Conservation (phyloP, 2,113 vertebrate genomes). For the Prolemur simus region DNA sequence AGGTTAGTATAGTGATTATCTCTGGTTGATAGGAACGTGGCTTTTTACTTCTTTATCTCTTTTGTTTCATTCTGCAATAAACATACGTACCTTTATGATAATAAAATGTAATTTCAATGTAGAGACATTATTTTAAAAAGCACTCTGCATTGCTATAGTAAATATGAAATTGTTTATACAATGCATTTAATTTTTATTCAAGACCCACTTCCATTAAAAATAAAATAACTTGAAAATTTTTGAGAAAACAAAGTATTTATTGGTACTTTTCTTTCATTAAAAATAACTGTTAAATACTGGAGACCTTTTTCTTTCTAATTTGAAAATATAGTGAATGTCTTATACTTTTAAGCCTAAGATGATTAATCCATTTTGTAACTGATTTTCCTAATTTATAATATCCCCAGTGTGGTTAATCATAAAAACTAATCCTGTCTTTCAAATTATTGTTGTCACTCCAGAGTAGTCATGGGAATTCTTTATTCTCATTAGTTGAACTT, state of each 20-base stretch:
- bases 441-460: neutral
- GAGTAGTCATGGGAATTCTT: neutral
- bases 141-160: neutral
- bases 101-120: neutral
- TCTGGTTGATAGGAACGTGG: neutral
- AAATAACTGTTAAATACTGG: neutral
- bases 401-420: neutral
- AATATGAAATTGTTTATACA: neutral
- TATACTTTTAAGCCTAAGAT: neutral
- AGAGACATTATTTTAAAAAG: neutral
- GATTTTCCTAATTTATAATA: conserved; percentile 2
- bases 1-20: neutral
- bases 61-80: neutral
- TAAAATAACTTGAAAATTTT: conserved; percentile 25
- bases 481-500: conserved; percentile 31
- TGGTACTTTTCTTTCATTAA: neutral
- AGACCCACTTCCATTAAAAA: neutral
- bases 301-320: neutral
- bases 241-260: neutral
- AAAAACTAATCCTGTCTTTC: neutral
- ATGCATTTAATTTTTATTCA: neutral
- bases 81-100: neutral
- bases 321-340: neutral
- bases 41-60: neutral
- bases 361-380: neutral